phyloP scores from a whole-genome alignment of 2,797 vertebrate species.

The Melanotaenia boesemani region DNA sequence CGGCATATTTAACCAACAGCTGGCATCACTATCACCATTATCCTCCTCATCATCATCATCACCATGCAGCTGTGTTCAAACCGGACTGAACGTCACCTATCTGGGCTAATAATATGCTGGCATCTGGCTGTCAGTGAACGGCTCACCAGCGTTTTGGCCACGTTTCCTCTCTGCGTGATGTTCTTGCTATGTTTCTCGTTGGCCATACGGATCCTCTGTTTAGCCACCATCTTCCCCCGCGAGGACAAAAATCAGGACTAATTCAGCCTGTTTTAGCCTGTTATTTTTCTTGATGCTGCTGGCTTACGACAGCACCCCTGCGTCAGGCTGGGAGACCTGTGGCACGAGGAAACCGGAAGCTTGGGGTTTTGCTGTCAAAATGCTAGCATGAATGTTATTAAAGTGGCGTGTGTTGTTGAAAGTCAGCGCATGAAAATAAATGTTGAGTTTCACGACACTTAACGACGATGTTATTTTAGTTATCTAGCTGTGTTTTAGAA shows the following conservation, averaged over 20 bases:
- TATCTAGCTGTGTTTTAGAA: fast-evolving
- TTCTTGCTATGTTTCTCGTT: constrained; percentile 99
- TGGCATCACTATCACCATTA: constrained; percentile 10
- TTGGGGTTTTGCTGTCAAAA: background rate
- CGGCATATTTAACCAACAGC: background rate
- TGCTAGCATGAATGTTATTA: background rate
- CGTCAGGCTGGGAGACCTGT: constrained; percentile 30
- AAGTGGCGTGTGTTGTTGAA: fast-evolving
- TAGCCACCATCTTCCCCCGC: constrained; percentile 90
- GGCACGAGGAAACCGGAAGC: constrained; percentile 23
- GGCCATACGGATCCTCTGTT: constrained; percentile 97
- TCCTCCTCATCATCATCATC: background rate
- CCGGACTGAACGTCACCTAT: constrained; percentile 63
- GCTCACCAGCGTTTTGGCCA: constrained; percentile 93
- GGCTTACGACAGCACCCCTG: constrained; percentile 62
- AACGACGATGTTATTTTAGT: fast-evolving
- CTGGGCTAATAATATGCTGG: constrained; percentile 51
- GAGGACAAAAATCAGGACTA: constrained; percentile 14
- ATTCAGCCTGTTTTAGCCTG: constrained; percentile 25
- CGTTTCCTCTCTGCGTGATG: constrained; percentile 96
- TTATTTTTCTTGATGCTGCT: constrained; percentile 57
- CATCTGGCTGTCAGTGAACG: constrained; percentile 40
- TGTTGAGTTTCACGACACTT: fast-evolving
- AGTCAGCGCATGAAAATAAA: fast-evolving
- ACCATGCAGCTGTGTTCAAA: constrained; percentile 15